A percentile compares a stretch with the other conserved stretches of the same genome.
phyloP scores from a whole-genome alignment of 2,797 vertebrate genomes.

The Rallus crepitans region DNA sequence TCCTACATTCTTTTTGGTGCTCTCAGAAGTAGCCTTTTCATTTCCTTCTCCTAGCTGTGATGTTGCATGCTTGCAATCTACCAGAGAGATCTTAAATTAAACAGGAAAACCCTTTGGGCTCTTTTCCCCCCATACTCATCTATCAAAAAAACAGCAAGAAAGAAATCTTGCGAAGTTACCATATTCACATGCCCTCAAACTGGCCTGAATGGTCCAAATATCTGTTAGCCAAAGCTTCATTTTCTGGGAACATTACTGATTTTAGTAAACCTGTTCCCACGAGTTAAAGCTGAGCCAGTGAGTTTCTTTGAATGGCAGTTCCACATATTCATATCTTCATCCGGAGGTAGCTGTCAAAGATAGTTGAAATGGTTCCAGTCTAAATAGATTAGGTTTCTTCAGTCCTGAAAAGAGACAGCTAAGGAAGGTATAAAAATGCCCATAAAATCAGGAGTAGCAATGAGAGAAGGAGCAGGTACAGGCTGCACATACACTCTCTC shows the following conservation, averaged over 20 bases:
- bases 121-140: not conserved
- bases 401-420: not conserved
- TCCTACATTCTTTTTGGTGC: not conserved
- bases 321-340: not conserved
- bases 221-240: not conserved
- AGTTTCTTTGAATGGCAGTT: not conserved
- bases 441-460: not conserved
- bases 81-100: not conserved
- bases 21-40: not conserved
- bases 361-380: not conserved
- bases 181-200: not conserved
- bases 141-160: not conserved
- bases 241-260: not conserved
- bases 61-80: not conserved
- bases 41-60: not conserved
- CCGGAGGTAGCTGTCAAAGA: not conserved
- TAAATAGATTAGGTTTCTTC: slow-evolving; percentile 20
- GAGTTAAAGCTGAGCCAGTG: not conserved
- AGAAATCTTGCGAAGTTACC: not conserved
- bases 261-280: not conserved
- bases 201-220: not conserved
- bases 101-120: not conserved
- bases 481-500: not conserved
- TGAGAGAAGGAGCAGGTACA: not conserved
- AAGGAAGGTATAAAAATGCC: not conserved